Percentiles rank a stretch among this genome's conserved stretches.
These are phyloP conservation scores for Phrynocephalus forsythii DNA, from an alignment of 2,797 vertebrate species.

Conservation along the genomic window DNA sequence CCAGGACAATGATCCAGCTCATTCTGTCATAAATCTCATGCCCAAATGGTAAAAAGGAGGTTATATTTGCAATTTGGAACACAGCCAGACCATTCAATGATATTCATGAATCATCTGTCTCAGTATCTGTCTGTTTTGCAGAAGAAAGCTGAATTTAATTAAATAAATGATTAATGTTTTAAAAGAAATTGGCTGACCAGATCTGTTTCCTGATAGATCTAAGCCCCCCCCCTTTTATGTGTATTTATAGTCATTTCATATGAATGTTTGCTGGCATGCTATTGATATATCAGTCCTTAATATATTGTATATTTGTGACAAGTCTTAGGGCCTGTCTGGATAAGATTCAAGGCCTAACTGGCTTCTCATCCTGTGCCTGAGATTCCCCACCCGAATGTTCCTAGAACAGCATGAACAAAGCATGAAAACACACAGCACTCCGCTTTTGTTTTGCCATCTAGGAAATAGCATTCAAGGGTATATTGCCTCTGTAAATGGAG, in stretches of 20 bases:
- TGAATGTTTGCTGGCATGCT: background rate
- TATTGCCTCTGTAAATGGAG: background rate
- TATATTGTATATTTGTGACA: background rate
- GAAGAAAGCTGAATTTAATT: constrained; percentile 16
- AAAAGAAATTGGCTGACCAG: constrained; percentile 6
- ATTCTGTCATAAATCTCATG: background rate
- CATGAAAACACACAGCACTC: no score
- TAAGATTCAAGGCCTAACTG: background rate
- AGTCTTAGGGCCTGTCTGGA: background rate
- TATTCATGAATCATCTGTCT: constrained; percentile 28
- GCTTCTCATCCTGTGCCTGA: background rate
- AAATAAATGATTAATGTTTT: constrained; percentile 4
- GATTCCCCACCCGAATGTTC: background rate
- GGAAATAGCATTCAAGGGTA: background rate
- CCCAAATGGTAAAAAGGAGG: background rate
- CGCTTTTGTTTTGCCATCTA: background rate
- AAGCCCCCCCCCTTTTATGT: background rate
- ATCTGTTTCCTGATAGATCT: background rate
- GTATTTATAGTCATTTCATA: constrained; percentile 1
- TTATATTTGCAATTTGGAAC: constrained; percentile 24
- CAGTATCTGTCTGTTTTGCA: constrained; percentile 4
- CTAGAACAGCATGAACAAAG: background rate
- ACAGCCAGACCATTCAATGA: constrained; percentile 14
- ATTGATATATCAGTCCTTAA: background rate
- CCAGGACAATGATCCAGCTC: background rate